Evolutionary conservation across 2,113 vertebrate genomes (phyloP).

Genomic region (Seriola dumerili): DNA sequence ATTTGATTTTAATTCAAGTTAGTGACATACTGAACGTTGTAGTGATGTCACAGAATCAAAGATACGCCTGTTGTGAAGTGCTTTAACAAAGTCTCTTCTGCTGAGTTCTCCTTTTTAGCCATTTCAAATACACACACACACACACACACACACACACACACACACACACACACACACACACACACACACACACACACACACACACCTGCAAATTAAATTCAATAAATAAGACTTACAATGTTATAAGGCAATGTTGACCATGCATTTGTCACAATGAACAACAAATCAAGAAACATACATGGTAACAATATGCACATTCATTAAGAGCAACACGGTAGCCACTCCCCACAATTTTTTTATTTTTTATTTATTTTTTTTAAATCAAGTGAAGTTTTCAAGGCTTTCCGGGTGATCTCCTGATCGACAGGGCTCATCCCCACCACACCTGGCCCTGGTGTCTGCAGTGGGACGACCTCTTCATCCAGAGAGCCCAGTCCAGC

Average conservation of each 20-base stretch:
- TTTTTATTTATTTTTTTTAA: slow-evolving; percentile 77
- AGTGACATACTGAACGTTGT: background rate
- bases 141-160: slow-evolving; percentile 68
- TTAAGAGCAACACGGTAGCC: slow-evolving; percentile 83
- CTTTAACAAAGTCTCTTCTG: slow-evolving; percentile 70
- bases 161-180: slow-evolving; percentile 66
- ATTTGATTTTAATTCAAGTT: slow-evolving; percentile 33
- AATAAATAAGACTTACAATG: slow-evolving; percentile 95
- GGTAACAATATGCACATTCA: slow-evolving; percentile 91
- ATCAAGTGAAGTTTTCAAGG: slow-evolving; percentile 87
- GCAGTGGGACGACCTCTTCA: slow-evolving; percentile 27
- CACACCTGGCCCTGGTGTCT: slow-evolving; percentile 35
- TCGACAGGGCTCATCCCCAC: slow-evolving; percentile 82
- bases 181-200: slow-evolving; percentile 73
- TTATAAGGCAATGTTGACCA: slow-evolving; percentile 95
- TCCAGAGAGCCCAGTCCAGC: slow-evolving; percentile 25
- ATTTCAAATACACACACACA: slow-evolving; percentile 50
- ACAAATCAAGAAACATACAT: slow-evolving; percentile 85
- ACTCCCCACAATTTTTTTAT: slow-evolving; percentile 74
- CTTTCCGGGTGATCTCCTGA: slow-evolving; percentile 91
- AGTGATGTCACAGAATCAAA: slow-evolving; percentile 59
- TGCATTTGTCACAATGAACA: slow-evolving; percentile 89
- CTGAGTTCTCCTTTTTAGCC: slow-evolving; percentile 27
- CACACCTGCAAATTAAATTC: slow-evolving; percentile 84
- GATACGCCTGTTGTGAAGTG: slow-evolving; percentile 72